Percentiles rank a stretch among this genome's conserved stretches.
Conservation (phyloP, 2,888 invertebrate genomes). For the Alentia gelatinosa region DNA sequence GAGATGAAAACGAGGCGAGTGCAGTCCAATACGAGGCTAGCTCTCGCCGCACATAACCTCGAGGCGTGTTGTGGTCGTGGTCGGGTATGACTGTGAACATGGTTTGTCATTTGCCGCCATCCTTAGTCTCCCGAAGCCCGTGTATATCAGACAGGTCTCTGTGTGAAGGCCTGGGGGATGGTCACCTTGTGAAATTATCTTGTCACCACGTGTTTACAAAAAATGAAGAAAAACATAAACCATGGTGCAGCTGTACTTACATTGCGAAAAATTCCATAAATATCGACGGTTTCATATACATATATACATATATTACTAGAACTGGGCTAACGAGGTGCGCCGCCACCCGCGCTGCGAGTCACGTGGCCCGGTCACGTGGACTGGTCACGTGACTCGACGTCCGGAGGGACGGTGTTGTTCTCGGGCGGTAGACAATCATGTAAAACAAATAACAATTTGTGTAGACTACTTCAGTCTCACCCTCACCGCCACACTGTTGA, state of each 20-base stretch:
- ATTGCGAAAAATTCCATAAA: not conserved
- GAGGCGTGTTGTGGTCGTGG: not conserved
- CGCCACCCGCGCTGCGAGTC: not conserved
- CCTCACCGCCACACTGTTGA: constrained; percentile 3
- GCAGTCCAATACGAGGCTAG: no score
- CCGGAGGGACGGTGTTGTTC: not conserved
- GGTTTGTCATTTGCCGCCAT: not conserved
- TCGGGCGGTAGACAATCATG: not conserved
- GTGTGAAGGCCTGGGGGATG: constrained; percentile 31
- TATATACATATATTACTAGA: not conserved
- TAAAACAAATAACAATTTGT: no score
- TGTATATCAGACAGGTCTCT: not conserved
- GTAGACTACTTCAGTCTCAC: not conserved
- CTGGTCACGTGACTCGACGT: not conserved
- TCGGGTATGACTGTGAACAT: not conserved
- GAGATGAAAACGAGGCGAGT: no score
- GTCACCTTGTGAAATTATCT: constrained; percentile 9
- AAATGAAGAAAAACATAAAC: not conserved
- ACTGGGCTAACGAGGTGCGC: not conserved
- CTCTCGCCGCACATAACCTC: no score
- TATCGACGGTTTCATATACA: no score
- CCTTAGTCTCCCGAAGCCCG: not conserved
- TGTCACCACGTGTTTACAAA: not conserved
- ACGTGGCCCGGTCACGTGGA: not conserved
- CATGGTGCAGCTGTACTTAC: not conserved